Evolutionary conservation across 2,888 invertebrate genomes (phyloP).

Genomic region (Criorhina ranunculi): DNA sequence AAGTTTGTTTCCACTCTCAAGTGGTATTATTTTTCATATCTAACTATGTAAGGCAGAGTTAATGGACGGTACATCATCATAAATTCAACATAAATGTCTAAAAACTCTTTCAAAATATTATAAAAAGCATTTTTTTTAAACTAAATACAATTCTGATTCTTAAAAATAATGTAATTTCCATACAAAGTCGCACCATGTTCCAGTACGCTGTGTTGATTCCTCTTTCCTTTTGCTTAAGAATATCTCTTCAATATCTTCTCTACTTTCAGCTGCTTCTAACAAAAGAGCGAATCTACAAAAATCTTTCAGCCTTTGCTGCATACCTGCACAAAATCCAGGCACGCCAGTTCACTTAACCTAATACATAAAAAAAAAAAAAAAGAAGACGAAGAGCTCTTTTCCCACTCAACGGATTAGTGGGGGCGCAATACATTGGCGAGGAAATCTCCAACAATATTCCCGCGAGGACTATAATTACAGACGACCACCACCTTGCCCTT

Average conservation of each 20-base stretch:
- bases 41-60: slow-evolving; percentile 70
- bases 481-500: slow-evolving; percentile 93
- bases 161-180: slow-evolving; percentile 44
- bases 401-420: slow-evolving; percentile 56
- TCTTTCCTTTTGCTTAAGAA: not conserved
- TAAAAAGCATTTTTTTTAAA: slow-evolving; percentile 27
- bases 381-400: not conserved
- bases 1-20: not conserved
- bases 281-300: slow-evolving; percentile 50
- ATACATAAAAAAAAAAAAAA: slow-evolving; percentile 29
- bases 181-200: slow-evolving; percentile 17
- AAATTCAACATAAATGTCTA: slow-evolving; percentile 20
- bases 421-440: slow-evolving; percentile 78
- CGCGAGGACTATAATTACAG: slow-evolving; percentile 79
- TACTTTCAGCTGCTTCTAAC: slow-evolving; percentile 24
- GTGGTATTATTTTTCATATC: slow-evolving; percentile 17
- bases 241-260: not conserved
- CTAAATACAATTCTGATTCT: slow-evolving; percentile 23
- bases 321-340: slow-evolving; percentile 61
- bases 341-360: slow-evolving; percentile 73
- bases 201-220: slow-evolving; percentile 11
- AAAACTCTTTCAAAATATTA: not conserved
- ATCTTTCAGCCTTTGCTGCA: slow-evolving; percentile 65
- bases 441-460: slow-evolving; percentile 79
- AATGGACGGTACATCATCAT: slow-evolving; percentile 68